These are phyloP conservation scores for Takifugu bimaculatus DNA, from an alignment of 2,113 vertebrate species.

Conservation along the genomic window DNA sequence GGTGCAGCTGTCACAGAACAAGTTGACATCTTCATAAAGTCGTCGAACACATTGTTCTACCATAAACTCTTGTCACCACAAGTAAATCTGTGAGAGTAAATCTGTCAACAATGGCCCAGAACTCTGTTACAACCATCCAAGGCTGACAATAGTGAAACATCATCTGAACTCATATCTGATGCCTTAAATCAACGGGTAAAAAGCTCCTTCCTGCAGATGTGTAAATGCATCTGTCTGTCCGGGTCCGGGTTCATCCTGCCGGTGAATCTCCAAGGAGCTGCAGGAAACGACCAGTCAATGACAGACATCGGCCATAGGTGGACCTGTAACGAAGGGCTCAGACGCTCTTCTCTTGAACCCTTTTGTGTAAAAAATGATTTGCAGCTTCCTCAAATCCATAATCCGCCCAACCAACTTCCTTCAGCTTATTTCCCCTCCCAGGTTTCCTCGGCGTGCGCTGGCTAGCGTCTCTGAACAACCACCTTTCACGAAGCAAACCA, in stretches of 20 bases:
- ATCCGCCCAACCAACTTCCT: conserved; percentile 45
- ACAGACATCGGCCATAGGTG: background rate
- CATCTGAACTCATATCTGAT: no score
- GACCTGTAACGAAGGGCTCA: conserved; percentile 28
- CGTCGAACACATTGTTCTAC: conserved; percentile 18
- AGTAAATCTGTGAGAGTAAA: no score
- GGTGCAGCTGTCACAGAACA: conserved; percentile 24
- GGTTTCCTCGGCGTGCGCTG: conserved; percentile 25
- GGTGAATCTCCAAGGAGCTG: conserved; percentile 30
- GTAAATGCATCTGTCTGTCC: conserved; percentile 12
- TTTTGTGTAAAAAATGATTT: conserved; percentile 26
- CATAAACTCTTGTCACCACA: background rate
- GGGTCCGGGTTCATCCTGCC: conserved; percentile 17
- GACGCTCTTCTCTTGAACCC: conserved; percentile 39
- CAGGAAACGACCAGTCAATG: conserved; percentile 2
- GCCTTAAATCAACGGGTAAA: background rate
- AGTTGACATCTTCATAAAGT: conserved; percentile 4
- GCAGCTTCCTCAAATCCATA: conserved; percentile 52
- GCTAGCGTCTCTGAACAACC: background rate
- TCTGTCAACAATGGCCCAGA: no score
- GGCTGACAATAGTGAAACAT: no score
- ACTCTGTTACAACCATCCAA: no score
- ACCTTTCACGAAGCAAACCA: conserved; percentile 11
- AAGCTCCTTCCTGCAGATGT: background rate
- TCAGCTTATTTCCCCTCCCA: conserved; percentile 45